Evolutionary conservation across 1,140 invertebrate genomes (phyloP), one percentile per base, ranked within the genome.

Genomic region (Hylyphantes graminicola): DNA sequence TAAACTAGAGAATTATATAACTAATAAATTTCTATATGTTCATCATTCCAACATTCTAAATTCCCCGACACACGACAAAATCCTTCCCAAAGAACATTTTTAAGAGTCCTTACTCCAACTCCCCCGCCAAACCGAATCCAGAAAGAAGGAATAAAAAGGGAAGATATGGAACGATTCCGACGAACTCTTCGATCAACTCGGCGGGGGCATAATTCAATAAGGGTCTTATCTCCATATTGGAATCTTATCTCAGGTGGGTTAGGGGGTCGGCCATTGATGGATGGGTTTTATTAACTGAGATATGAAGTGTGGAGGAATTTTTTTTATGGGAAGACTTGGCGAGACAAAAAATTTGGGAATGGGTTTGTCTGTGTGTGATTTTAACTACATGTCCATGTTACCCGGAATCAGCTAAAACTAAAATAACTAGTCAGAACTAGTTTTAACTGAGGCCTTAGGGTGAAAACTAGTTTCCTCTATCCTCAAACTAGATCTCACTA

Each of bases 151-250:
- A 70, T 70, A 70, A 70, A 53, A 48, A 48, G 5, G 68, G 68
- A 53, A 70, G 51, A 70, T 70, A 48, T 70, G 50, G 50, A 21
- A 21, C 15, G n/a, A 11, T 35, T 11, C 72, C 48, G 35, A n/a
- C 74, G 19, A 13, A 35, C 35, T 35, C 35, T 35, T 35, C 35
- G 35, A 35, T 35, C 35, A 35, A 6, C 55, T 19, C 13, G 59
- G 13, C 35, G 74, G 21, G 74, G 64, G 74, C 74, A 76, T 76
- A 76, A 76, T 64, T 76, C 74, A 76, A 76, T 76, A 76, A 76
- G 59, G 35, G 15, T 76, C 74, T 76, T 76, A 76, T 76, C 74
- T 76, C 74, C 74, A 76, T 76, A 76, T 76, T 76, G 74, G 74
- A 76, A 76, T 76, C 74, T 76, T 76, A 76, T 76, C 74, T n/a